Conservation (phyloP, 1,140 invertebrate genomes). For the Megalopta genalis region DNA sequence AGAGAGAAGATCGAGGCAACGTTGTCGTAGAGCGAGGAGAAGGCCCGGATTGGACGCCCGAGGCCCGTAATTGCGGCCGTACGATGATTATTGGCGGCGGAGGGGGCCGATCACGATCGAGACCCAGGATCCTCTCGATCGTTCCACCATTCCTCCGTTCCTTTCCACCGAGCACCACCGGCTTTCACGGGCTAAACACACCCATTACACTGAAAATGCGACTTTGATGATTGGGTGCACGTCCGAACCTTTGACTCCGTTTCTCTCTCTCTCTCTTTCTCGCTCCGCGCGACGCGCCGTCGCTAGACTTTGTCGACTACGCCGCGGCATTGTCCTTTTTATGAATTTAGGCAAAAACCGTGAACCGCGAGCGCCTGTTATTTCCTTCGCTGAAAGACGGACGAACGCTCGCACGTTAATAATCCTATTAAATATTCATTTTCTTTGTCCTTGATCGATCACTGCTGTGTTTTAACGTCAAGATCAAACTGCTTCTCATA, state of each 20-base stretch:
- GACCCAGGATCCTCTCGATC: slow-evolving; percentile 59
- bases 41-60: slow-evolving; percentile 69
- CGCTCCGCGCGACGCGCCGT: slow-evolving; percentile 17
- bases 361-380: neutral
- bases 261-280: neutral
- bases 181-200: slow-evolving; percentile 68
- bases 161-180: slow-evolving; percentile 40
- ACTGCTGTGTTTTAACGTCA: no score
- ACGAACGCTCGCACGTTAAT: no score
- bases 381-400: neutral
- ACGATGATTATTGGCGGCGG: slow-evolving; percentile 74
- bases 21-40: slow-evolving; percentile 30
- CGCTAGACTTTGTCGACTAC: slow-evolving; percentile 32
- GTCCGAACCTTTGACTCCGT: slow-evolving; percentile 27
- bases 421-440: no score
- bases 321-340: neutral
- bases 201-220: slow-evolving; percentile 77
- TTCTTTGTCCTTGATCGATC: no score
- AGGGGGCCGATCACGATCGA: slow-evolving; percentile 67
- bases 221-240: slow-evolving; percentile 78
- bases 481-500: no score
- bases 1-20: neutral
- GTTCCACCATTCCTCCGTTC: slow-evolving; percentile 15
- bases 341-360: no score
- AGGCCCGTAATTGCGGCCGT: slow-evolving; percentile 71